Evolutionary conservation across 2,888 invertebrate species (phyloP), one percentile per base, ranked within the genome.

Genomic region (Cheilosia variabilis): DNA sequence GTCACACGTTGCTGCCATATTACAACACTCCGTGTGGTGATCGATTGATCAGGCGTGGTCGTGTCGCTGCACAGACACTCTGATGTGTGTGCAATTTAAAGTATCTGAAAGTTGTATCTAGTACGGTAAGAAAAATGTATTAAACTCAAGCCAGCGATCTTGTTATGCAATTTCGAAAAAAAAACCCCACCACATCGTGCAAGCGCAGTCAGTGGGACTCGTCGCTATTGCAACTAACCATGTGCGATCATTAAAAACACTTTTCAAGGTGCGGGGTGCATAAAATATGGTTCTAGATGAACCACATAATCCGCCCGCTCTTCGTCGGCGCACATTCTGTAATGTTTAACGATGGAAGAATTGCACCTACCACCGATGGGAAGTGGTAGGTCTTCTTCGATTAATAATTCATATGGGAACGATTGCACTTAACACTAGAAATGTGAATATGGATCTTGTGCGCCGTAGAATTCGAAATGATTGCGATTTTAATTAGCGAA

Each of bases 41-140:
- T 80, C 80, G 80, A 80, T 80, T 80, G 80, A 80, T 68, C 80
- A 80, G 80, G 80, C 80, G 80, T 80, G 80, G 80, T 73, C 76
- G 77, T 60, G 37, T 37, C 13, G 37, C 37, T 13, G 13, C 73
- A 45, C 27, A 66, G 66, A 34, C 47, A 62, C 24, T 53, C 37
- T 22, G 22, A 22, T 22, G 22, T 57, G 43, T 57, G 43, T 60
- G 52, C 31, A 60, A 34, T 45, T 58, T 17, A 34, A 53, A 60
- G 17, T 80, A 55, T 47, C 80, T 57, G 80, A 80, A 80, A 80
- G 80, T 80, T 68, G 80, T 43, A 27, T 27, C 27, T 6, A 60
- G 45, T 13, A 73, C 15, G 53, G 27, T 45, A 45, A 27, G 34
- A 80, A 73, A 60, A 60, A 66, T 15, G 22, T 45, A 68, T 31